Base-by-base conservation (phyloP, 2,888 invertebrate genomes). In the Horisme vitalbata region DNA sequence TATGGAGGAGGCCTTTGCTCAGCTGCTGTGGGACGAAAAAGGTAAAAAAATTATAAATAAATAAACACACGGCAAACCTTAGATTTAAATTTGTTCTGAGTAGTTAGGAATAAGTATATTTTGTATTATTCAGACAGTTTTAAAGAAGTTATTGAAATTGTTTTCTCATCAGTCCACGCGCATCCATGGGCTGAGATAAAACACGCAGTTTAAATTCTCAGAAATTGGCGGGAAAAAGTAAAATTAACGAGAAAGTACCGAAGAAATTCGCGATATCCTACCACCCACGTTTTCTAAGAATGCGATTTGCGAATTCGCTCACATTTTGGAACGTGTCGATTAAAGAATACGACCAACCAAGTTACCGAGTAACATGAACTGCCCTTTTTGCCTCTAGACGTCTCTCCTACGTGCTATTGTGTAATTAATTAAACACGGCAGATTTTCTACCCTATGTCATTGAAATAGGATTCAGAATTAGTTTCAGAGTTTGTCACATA, bases 361-460 rank as follows among this genome's bases (percentile, higher is more conserved):
- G 13, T 27, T 37, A 21, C 8, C 8, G 3, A 45, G 45, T 38
- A 43, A 49, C 38, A 24, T n/a, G 26, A 49, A 35, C 45, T 37
- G 31, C 32, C 41, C 39, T 28, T 39, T 48, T 45, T 48, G 45
- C 47, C 9, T 21, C 11, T 31, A 41, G 39, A 47, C 31, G 23
- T 36, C 30, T 37, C 30, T 45, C 26, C 34, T 37, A 31, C 28
- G 30, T 44, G 27, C 36, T 20, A 33, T 37, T 43, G 41, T 32
- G 27, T 38, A 32, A 11, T 33, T 23, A 12, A 11, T 4, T 8
- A 12, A 33, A 41, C n/a, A 8, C 20, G 27, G 9, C 9, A 12
- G 7, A 35, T 10, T 34, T 20, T 26, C 8, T 28, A 8, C 41
- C 36, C 23, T 49, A 36, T 26, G 0, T 2, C 32, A 5, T 10